These are phyloP conservation scores for Gasterosteus nipponicus DNA, from an alignment of 2,113 vertebrate species.

Conservation along the genomic window DNA sequence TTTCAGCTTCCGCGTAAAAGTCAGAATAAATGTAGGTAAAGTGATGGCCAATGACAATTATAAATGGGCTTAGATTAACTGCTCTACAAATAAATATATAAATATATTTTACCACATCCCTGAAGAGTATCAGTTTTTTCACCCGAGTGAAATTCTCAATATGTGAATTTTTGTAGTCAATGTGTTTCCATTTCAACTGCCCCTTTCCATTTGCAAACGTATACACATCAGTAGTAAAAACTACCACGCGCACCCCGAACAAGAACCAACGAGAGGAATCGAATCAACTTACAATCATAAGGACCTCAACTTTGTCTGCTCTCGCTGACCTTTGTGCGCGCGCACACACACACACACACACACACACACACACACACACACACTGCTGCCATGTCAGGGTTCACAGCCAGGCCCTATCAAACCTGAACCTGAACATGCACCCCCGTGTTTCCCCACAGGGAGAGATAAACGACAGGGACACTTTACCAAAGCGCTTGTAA, in stretches of 20 bases:
- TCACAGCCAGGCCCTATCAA: conserved; percentile 53
- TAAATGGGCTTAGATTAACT: neutral
- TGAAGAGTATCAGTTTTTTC: neutral
- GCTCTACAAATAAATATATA: neutral
- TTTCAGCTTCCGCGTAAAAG: neutral
- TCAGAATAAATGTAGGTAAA: neutral
- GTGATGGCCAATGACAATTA: neutral
- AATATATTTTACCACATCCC: neutral
- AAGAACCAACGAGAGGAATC: neutral
- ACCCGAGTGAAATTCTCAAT: neutral
- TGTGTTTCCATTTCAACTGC: neutral
- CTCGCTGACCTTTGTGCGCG: conserved; percentile 15
- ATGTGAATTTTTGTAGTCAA: neutral
- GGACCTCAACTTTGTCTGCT: conserved; percentile 15
- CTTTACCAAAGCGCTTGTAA: conserved; percentile 25
- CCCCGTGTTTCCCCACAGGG: neutral
- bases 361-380: conserved; percentile 24
- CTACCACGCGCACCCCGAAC: neutral
- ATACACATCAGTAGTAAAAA: neutral
- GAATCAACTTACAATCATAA: conserved; percentile 7
- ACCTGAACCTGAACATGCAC: conserved; percentile 33
- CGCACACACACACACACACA: conserved; percentile 28
- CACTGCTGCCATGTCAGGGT: conserved; percentile 61
- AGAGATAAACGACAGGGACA: neutral
- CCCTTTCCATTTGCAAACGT: too few relatives aligned